Conservation (phyloP, 35 echinoderm and acorn worm genomes). For the Apostichopus californicus region DNA sequence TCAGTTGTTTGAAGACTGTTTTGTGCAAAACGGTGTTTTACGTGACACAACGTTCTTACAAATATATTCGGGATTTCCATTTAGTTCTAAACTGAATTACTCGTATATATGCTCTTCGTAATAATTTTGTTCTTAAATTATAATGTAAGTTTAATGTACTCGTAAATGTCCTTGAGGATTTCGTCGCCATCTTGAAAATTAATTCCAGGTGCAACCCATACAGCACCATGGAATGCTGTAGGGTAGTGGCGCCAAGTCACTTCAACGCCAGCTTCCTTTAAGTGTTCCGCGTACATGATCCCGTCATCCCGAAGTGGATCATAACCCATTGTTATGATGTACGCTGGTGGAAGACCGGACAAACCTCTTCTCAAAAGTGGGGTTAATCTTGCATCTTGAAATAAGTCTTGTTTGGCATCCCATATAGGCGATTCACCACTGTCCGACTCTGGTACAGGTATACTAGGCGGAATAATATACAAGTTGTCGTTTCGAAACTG, state of each 20-base stretch:
- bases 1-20: no score
- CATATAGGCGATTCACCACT: slow-evolving; percentile 4
- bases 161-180: not conserved
- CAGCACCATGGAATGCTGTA: slow-evolving; percentile 65
- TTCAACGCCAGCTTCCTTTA: slow-evolving; percentile 58
- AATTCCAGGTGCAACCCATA: not conserved
- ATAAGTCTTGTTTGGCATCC: not conserved
- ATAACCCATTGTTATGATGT: slow-evolving; percentile 72
- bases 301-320: slow-evolving; percentile 86
- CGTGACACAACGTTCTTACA: no score
- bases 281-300: slow-evolving; percentile 62
- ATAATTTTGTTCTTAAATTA: not conserved
- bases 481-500: not conserved
- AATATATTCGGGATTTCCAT: no score
- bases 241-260: slow-evolving; percentile 71
- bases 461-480: not conserved
- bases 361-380: slow-evolving; percentile 64
- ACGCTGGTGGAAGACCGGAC: slow-evolving; percentile 70
- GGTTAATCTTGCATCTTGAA: slow-evolving; percentile 54
- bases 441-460: not conserved
- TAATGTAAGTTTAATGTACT: not conserved
- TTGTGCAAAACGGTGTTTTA: no score
- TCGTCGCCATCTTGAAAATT: not conserved
- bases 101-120: no score
- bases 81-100: no score